Evolutionary conservation across 2,113 vertebrate genomes (phyloP).

Genomic region (Hydrochoerus hydrochaeris): DNA sequence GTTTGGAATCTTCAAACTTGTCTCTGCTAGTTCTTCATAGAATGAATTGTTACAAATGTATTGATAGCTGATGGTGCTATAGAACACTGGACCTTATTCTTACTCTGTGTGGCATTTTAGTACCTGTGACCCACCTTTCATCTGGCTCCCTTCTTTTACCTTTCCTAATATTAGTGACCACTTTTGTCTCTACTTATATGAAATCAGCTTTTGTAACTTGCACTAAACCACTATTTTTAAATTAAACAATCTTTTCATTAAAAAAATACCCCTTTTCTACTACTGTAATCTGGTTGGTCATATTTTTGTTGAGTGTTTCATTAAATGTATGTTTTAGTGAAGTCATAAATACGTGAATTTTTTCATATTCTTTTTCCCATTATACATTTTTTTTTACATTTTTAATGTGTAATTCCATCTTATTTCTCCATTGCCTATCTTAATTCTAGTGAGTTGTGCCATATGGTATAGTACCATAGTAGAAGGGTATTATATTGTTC

Average conservation of each 20-base stretch:
- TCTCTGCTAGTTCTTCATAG: background rate
- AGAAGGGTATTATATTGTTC: background rate
- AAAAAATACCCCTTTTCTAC: background rate
- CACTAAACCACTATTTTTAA: background rate
- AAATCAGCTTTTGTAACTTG: background rate
- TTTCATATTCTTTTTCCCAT: background rate
- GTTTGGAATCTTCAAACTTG: background rate
- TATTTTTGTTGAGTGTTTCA: conserved; percentile 8
- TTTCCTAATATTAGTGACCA: background rate
- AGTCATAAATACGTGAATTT: background rate
- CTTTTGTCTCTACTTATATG: background rate
- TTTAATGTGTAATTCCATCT: background rate
- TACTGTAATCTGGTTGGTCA: background rate
- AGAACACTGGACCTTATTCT: background rate
- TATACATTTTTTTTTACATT: background rate
- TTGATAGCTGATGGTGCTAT: background rate
- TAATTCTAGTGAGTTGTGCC: background rate
- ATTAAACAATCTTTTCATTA: background rate
- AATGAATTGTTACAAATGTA: background rate
- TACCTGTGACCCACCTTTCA: background rate
- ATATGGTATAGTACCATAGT: background rate
- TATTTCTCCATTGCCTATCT: background rate
- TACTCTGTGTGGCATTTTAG: background rate
- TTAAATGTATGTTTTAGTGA: conserved; percentile 38
- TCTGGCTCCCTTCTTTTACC: background rate